Evolutionary conservation across 2,888 invertebrate species (phyloP).

Genomic region (Andrena bucephala): DNA sequence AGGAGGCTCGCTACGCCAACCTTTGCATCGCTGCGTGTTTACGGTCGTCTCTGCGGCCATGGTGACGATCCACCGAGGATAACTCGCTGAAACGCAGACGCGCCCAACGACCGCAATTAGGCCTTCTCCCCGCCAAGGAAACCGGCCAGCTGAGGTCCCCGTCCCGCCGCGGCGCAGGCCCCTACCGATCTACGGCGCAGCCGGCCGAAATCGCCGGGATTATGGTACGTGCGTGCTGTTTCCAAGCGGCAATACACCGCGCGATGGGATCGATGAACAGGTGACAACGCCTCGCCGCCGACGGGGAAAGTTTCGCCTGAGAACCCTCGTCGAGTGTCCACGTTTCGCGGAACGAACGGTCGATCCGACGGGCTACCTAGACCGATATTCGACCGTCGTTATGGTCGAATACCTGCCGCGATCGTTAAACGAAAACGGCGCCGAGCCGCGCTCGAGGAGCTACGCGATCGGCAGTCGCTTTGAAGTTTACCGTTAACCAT

Average conservation of each 20-base stretch:
- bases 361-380: constrained; percentile 7
- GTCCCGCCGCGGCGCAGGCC: neutral
- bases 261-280: constrained; percentile 39
- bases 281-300: constrained; percentile 45
- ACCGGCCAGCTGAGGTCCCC: constrained; percentile 12
- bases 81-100: constrained; percentile 6
- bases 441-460: neutral
- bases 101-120: constrained; percentile 30
- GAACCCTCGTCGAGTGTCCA: constrained; percentile 6
- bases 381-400: constrained; percentile 53
- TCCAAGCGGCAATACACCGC: constrained; percentile 14
- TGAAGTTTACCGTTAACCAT: constrained; percentile 53
- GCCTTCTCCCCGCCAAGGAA: neutral
- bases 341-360: neutral
- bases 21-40: constrained; percentile 38
- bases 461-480: constrained; percentile 23
- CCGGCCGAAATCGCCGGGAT: constrained; percentile 25
- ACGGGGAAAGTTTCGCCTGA: constrained; percentile 51
- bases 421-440: neutral
- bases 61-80: constrained; percentile 44
- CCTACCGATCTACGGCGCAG: constrained; percentile 20
- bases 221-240: constrained; percentile 61
- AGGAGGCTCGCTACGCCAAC: neutral
- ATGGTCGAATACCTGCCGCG: constrained; percentile 4
- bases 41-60: constrained; percentile 36